Conservation (phyloP, 2,888 invertebrate species). For the Drosophila mettleri region DNA sequence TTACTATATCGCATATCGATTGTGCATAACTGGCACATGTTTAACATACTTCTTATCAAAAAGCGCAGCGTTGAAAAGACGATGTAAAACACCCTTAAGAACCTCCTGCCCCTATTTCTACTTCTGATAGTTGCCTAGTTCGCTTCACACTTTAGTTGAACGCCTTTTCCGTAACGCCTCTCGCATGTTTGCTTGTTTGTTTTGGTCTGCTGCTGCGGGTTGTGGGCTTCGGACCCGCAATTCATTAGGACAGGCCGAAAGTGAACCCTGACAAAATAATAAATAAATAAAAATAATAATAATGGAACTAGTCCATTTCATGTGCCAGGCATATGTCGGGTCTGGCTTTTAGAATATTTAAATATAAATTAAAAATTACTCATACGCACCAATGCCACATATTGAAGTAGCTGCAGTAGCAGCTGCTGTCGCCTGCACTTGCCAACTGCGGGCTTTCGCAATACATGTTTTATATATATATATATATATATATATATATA, state of each 20-base stretch:
- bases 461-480: slow-evolving; percentile 18
- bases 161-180: slow-evolving; percentile 49
- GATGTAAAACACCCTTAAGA: not conserved
- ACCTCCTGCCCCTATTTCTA: not conserved
- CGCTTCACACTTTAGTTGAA: slow-evolving; percentile 62
- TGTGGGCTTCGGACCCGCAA: slow-evolving; percentile 50
- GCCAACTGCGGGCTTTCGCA: slow-evolving; percentile 30
- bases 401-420: slow-evolving; percentile 6
- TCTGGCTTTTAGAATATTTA: slow-evolving; percentile 34
- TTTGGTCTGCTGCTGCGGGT: slow-evolving; percentile 40
- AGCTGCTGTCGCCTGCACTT: slow-evolving; percentile 29
- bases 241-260: slow-evolving; percentile 35
- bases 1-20: slow-evolving; percentile 58
- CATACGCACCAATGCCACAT: slow-evolving; percentile 61
- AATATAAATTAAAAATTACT: slow-evolving; percentile 69
- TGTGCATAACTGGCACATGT: slow-evolving; percentile 69
- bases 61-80: not conserved
- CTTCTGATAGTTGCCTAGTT: slow-evolving; percentile 8
- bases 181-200: slow-evolving; percentile 55
- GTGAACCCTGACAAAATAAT: slow-evolving; percentile 11
- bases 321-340: slow-evolving; percentile 20
- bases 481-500: slow-evolving; percentile 1
- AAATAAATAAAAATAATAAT: slow-evolving; percentile 7
- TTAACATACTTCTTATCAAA: slow-evolving; percentile 21
- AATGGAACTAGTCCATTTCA: not conserved